These are phyloP conservation scores for Trogon melanurus DNA, from an alignment of 2,113 vertebrate genomes.

Conservation along the genomic window DNA sequence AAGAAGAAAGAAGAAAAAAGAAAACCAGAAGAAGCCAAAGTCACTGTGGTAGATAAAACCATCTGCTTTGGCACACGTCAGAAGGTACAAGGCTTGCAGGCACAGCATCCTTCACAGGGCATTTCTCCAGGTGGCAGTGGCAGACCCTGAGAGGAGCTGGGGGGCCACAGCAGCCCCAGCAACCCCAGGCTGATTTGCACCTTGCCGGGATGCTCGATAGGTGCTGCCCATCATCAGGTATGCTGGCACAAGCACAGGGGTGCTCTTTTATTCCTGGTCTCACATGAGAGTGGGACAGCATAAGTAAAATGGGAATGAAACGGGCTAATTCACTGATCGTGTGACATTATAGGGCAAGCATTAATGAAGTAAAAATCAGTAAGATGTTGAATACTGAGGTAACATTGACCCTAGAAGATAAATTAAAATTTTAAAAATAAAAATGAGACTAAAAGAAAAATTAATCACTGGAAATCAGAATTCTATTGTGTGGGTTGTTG, in stretches of 20 bases:
- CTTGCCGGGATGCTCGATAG: rapidly evolving
- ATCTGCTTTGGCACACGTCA: too few species aligned
- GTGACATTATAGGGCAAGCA: background rate
- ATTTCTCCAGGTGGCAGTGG: background rate
- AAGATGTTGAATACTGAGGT: background rate
- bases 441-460: background rate
- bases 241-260: rapidly evolving
- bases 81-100: background rate
- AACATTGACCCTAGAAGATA: background rate
- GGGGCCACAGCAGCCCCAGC: background rate
- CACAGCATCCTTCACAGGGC: rapidly evolving
- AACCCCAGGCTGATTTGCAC: rapidly evolving
- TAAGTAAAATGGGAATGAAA: background rate
- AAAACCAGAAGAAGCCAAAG: background rate
- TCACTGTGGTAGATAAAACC: background rate
- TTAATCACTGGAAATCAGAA: background rate
- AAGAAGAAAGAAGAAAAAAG: rapidly evolving
- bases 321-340: background rate
- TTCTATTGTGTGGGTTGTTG: background rate
- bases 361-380: background rate
- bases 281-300: background rate
- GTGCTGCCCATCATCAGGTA: background rate
- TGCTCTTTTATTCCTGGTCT: background rate
- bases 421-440: background rate
- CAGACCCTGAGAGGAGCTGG: background rate